Base-by-base conservation (phyloP, 2,888 invertebrate genomes). In the Nymphalis c-album region DNA sequence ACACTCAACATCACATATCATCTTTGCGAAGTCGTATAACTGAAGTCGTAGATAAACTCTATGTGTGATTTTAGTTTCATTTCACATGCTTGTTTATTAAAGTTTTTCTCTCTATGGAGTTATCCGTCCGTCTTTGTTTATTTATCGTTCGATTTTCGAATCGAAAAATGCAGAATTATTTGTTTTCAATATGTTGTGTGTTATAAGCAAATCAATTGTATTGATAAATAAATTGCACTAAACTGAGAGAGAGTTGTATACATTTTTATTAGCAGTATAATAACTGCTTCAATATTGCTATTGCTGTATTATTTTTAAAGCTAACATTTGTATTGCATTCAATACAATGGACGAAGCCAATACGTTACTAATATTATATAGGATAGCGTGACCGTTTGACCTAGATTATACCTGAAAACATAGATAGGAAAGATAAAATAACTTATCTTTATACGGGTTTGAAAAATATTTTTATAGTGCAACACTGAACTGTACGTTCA, bases 311-410 rank as follows among this genome's bases (percentile, higher is more conserved):
- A 55, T 55, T 55, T 55, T 31, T 16, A 51, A 20, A 10, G 20
- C 20, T 17, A 31, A 55, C n/a, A 31, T 55, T 55, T 55, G 31
- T 55, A 17, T 55, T 55, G 17, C 16, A 55, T 55, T 55, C n/a
- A 17, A 55, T 55, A 31, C 16, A 53, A 53, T 22, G 22, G 10
- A 20, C 10, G 53, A 26, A 17, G 16, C 17, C 17, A 31, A n/a
- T 55, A 8, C 17, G 7, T 26, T 26, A 53, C 20, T 31, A 40
- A 40, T 40, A 31, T n/a, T n/a, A n/a, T 55, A 31, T 55, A 8
- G 31, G 31, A 22, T 55, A 31, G 17, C 53, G 53, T 55, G 53
- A 55, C 53, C 17, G 53, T 55, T 2, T 55, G 53, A 55, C 53
- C 53, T 55, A 55, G 53, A 17, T 55, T 31, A 17, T n/a, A 55